Percentiles rank a stretch among this genome's conserved stretches.
These are phyloP conservation scores for Telenomus remus DNA, from an alignment of 1,140 invertebrate species.

Conservation along the genomic window DNA sequence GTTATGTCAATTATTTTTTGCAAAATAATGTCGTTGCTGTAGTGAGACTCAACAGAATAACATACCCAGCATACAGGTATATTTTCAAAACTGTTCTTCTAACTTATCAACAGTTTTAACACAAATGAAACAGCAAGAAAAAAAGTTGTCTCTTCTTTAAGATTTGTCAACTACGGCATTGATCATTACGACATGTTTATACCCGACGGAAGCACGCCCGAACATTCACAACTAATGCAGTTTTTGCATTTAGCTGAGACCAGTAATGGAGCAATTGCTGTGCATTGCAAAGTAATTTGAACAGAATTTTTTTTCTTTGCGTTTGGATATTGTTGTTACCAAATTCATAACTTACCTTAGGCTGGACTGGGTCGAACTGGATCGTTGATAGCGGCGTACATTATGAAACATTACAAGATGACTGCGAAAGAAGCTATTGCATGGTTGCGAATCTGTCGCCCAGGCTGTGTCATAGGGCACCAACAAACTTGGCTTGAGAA, in stretches of 20 bases:
- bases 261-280: constrained; percentile 83
- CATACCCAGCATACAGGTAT: constrained; percentile 82
- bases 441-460: constrained; percentile 88
- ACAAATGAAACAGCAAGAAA: too few species aligned
- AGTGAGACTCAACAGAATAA: constrained; percentile 84
- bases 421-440: constrained; percentile 89
- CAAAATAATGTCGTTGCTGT: constrained; percentile 84
- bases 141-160: constrained; percentile 28
- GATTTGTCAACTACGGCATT: constrained; percentile 84
- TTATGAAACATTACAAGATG: constrained; percentile 89
- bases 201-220: constrained; percentile 85
- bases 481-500: constrained; percentile 88
- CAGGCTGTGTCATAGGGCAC: constrained; percentile 88
- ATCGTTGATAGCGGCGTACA: constrained; percentile 87
- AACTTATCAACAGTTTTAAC: too few species aligned
- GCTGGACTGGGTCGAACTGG: constrained; percentile 90
- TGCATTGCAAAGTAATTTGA: constrained; percentile 87
- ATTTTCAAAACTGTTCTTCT: constrained; percentile 20
- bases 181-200: constrained; percentile 88
- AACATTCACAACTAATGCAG: constrained; percentile 81
- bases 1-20: constrained; percentile 87
- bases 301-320: too few species aligned
- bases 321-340: too few species aligned
- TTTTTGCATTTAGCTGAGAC: constrained; percentile 85
- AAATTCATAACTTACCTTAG: constrained; percentile 72